Base-by-base conservation (phyloP, 2,113 vertebrate genomes). In the Sander lucioperca region DNA sequence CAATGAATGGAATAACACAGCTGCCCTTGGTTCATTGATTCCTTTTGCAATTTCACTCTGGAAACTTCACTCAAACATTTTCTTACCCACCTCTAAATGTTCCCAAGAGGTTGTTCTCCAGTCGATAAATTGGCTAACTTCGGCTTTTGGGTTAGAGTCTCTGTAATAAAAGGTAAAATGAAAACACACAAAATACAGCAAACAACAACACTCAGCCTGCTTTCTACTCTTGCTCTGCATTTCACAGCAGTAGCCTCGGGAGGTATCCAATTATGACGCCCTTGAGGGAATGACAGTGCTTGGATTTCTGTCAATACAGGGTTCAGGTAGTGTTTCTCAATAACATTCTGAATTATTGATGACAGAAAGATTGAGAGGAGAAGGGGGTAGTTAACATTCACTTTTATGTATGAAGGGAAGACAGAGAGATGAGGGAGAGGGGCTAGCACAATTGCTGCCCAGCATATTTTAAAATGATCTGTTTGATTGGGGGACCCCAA, bases 321-420 rank as follows among this genome's bases (percentile, higher is more conserved):
- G 79, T 91, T 87, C 89, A 93, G 94, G 94, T 94, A 93, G 88
- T 93, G 90, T 93, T 94, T 94, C 91, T 90, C 91, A 89, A 90
- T 92, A 94, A 93, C 92, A 92, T 61, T 79, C 78, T 95, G 92
- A 94, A 95, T 95, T 94, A 95, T 95, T 94, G 89, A 95, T 93
- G 89, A 67, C 57, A 0, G 21, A 25, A 82, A 80, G 84, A 92
- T 87, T 84, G 90, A 59, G 81, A 75, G 80, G 71, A 79, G 69
- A 84, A 64, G 67, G 47, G 74, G 66, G 69, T 81, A 81, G 90
- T 93, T 92, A 91, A 86, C 86, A 84, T 91, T 93, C 84, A 71
- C 73, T 84, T 89, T 84, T 88, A 88, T 90, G 89, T 82, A 80
- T 86, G 80, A 88, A 68, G 66, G 79, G 77, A 67, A 83, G 79